Evolutionary conservation across 1,140 invertebrate species (phyloP), one percentile per base, ranked within the genome.

Genomic region (Drosophila sulfurigaster): DNA sequence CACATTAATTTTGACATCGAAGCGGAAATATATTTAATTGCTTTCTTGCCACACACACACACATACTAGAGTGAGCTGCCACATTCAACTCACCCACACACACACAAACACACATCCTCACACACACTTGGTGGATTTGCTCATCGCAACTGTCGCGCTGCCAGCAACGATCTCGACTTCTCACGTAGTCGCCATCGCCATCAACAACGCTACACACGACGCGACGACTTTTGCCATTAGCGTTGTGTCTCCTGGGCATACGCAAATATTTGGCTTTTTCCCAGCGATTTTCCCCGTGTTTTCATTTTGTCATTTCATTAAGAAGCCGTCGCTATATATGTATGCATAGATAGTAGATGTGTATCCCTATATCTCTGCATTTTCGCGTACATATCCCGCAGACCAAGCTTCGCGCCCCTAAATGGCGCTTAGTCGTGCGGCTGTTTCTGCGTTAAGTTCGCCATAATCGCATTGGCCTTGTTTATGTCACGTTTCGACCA

Each of bases 21-120:
- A 83, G 83, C 78, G 83, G 85, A 88, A 88, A 88, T 82, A 88
- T 72, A 88, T 88, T 89, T 88, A 88, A 88, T 88, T 88, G 83
- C 80, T 83, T 88, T 88, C 74, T 52, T 62, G 73, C 62, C 59
- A 59, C 60, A 52, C 20, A 46, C 65, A 25, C 5, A 28, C 20
- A 25, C 20, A 20, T 51, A 10, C 20, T 38, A 35, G 38, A 11
- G 35, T 46, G 38, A 28, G 45, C 60, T 11, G 25, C 56, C 46
- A 46, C 65, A 54, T 13, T 7, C 20, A 16, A 0, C n/a, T 32
- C 68, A 48, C 43, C 45, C 48, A 54, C 65, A 13, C 5, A 28
- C 16, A 20, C 16, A 11, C 65, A 3, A 13, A 56, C 45, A 35
- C 45, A 15, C 25, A 52, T 56, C 43, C 57, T 66, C 70, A 20